These are phyloP conservation scores for Asteroscopus sphinx DNA, from an alignment of 2,888 invertebrate species.

Conservation along the genomic window DNA sequence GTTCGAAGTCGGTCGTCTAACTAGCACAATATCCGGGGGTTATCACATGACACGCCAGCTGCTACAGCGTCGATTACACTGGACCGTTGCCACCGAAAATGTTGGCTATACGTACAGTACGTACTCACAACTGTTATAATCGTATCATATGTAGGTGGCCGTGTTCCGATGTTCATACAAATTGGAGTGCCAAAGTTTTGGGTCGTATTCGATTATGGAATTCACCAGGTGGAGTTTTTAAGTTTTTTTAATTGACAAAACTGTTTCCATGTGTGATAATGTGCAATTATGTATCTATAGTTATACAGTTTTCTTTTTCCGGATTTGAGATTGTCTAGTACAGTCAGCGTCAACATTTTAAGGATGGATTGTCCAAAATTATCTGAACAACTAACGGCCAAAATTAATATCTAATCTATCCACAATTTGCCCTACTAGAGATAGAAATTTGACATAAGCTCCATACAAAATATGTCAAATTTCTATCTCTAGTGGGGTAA, in stretches of 20 bases:
- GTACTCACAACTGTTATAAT: constrained; percentile 39
- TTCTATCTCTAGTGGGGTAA: too few relatives aligned
- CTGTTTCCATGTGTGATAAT: constrained; percentile 7
- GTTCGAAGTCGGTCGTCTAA: constrained; percentile 60
- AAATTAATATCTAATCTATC: too few relatives aligned
- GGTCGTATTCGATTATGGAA: constrained; percentile 44
- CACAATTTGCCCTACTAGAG: too few relatives aligned
- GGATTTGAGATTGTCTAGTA: too few relatives aligned
- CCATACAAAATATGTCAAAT: too few relatives aligned
- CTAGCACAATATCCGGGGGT: constrained; percentile 74
- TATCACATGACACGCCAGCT: constrained; percentile 74
- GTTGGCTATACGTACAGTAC: constrained; percentile 49
- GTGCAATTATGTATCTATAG: not conserved
- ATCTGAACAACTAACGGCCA: too few relatives aligned
- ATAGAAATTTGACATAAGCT: too few relatives aligned
- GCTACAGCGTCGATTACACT: constrained; percentile 69
- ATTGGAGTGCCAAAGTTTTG: constrained; percentile 50
- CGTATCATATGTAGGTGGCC: constrained; percentile 37
- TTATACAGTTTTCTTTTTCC: not conserved
- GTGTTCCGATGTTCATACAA: constrained; percentile 51
- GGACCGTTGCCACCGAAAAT: constrained; percentile 71
- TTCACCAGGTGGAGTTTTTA: constrained; percentile 18
- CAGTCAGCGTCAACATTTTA: too few relatives aligned
- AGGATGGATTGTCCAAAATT: too few relatives aligned
- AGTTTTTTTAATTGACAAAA: constrained; percentile 28